Base-by-base conservation (phyloP, 1,140 invertebrate species). In the Periplaneta americana region DNA sequence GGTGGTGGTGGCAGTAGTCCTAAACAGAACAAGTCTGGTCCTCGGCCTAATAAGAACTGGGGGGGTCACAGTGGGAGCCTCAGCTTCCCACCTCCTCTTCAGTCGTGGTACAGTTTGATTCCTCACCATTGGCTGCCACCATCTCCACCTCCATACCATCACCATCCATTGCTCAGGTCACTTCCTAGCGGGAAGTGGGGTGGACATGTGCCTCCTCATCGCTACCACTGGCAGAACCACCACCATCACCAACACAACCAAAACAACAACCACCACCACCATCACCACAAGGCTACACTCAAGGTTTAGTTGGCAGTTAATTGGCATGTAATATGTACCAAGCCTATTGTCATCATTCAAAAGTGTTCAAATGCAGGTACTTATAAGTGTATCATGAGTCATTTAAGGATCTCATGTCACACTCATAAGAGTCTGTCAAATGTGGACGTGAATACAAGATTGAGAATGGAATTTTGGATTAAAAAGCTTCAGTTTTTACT, bases 21-120 rank as follows among this genome's bases (percentile, higher is more conserved):
- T 11, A 82, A 82, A 18, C 37, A 80, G 48, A 81, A 82, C 34
- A 80, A 57, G 28, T n/a, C 33, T 15, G 66, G 32, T 22, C 17
- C 33, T 17, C 28, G 34, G 39, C 80, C 74, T 32, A 76, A 79
- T 17, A 81, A 76, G 31, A 75, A 81, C 17, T 79, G 79, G 33
- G 80, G 78, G 18, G 39, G 77, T 22, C 79, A 75, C 22, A 75
- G 37, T 37, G 66, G 15, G 31, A 74, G 28, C 36, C 76, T 79
- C 8, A 57, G n/a, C 66, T 75, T 32, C 15, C 81, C 34, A 4
- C 82, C 79, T 34, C 48, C 32, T 66, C 74, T 79, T 35, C 66
- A 80, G 35, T 79, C 81, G 18, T 84, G 84, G 84, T 84, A 84
- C 82, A 84, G 79, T 36, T 48, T 84, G 66, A 83, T 84, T 35